phyloP scores from a whole-genome alignment of 1,140 invertebrate genomes.

The Anthonomus grandis region DNA sequence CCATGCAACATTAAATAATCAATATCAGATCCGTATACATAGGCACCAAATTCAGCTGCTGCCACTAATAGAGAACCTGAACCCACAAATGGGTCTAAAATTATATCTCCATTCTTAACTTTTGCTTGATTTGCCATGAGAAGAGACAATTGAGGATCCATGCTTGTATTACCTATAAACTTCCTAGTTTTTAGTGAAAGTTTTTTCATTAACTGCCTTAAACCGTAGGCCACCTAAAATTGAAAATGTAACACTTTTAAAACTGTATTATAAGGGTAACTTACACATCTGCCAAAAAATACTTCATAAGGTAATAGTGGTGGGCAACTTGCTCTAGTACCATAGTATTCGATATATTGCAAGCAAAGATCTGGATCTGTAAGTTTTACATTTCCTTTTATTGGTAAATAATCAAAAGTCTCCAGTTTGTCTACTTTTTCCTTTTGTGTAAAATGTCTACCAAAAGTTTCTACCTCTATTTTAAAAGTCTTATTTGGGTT shows the following conservation, averaged over 20 bases:
- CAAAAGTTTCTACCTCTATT: conserved; percentile 85
- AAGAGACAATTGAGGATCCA: conserved; percentile 90
- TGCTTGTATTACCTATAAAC: conserved; percentile 96
- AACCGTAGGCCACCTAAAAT: conserved; percentile 72
- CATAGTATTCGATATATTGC: conserved; percentile 86
- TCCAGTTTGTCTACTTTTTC: conserved; percentile 86
- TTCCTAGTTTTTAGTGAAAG: conserved; percentile 84
- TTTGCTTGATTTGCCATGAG: conserved; percentile 92
- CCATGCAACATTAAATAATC: conserved; percentile 92
- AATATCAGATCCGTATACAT: conserved; percentile 89
- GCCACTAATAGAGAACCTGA: conserved; percentile 89
- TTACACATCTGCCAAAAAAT: conserved; percentile 84
- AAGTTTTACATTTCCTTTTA: conserved; percentile 76
- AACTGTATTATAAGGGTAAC: neutral
- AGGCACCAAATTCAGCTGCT: conserved; percentile 86
- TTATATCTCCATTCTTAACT: conserved; percentile 68
- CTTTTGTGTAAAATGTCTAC: conserved; percentile 72
- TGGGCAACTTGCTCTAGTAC: conserved; percentile 67
- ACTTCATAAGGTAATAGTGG: conserved; percentile 69
- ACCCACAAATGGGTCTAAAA: conserved; percentile 94
- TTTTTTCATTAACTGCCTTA: conserved; percentile 72
- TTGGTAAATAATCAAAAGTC: conserved; percentile 76
- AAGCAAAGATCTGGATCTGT: conserved; percentile 78
- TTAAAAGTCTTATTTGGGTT: conserved; percentile 64
- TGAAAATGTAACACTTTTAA: neutral